These are phyloP conservation scores for Brachionus koreanus DNA, from an alignment of 1,140 invertebrate species.

Conservation along the genomic window DNA sequence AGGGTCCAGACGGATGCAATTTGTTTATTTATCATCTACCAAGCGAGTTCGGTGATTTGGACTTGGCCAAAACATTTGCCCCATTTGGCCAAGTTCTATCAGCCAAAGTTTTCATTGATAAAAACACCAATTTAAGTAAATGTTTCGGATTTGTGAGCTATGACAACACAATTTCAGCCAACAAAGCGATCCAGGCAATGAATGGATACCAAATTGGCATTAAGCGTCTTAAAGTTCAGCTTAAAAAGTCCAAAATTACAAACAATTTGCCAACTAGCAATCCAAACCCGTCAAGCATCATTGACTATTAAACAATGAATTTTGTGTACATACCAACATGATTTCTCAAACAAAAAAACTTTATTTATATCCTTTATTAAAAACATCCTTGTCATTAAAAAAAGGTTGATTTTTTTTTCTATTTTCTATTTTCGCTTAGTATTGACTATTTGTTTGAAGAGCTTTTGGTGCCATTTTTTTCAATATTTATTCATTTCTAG, in stretches of 20 bases:
- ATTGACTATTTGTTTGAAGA: neutral
- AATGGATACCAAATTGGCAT: slow-evolving; percentile 99
- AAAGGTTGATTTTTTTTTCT: neutral
- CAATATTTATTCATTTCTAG: neutral
- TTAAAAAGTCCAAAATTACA: slow-evolving; percentile 95
- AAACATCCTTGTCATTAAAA: neutral
- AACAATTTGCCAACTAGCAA: slow-evolving; percentile 60
- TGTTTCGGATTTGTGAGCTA: slow-evolving; percentile 99
- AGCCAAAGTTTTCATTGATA: slow-evolving; percentile 98
- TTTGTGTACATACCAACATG: neutral
- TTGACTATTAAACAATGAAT: neutral
- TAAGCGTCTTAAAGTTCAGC: slow-evolving; percentile 98
- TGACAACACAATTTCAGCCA: slow-evolving; percentile 94
- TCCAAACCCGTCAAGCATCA: neutral
- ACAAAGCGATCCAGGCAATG: slow-evolving; percentile 97
- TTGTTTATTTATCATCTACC: slow-evolving; percentile 99
- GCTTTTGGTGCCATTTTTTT: neutral
- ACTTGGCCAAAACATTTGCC: slow-evolving; percentile 98
- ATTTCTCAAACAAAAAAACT: neutral
- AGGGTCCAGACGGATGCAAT: slow-evolving; percentile 96
- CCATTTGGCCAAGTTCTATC: slow-evolving; percentile 98
- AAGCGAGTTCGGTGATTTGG: slow-evolving; percentile 95
- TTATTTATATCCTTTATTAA: neutral
- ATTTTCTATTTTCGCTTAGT: neutral
- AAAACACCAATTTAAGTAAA: slow-evolving; percentile 99